Conservation (phyloP, 2,113 vertebrate species). For the Ellobius talpinus region DNA sequence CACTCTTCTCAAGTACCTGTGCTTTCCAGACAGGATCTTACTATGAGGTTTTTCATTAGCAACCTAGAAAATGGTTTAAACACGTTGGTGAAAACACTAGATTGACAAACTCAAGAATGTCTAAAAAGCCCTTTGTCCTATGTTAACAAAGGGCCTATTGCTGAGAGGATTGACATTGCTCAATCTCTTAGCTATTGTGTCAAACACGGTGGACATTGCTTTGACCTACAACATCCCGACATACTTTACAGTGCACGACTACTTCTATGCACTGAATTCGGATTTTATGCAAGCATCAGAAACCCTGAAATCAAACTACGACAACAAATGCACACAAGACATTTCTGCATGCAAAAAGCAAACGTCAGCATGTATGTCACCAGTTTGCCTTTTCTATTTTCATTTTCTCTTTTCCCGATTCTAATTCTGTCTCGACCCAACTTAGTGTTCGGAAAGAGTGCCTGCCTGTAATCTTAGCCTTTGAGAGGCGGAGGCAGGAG, state of each 20-base stretch:
- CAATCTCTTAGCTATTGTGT: no score
- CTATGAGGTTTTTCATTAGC: no score
- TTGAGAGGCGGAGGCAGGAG: not conserved
- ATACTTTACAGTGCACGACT: not conserved
- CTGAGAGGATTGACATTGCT: no score
- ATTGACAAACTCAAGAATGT: no score
- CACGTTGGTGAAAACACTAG: no score
- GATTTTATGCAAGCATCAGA: not conserved
- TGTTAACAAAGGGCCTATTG: no score
- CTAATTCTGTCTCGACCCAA: conserved; percentile 38
- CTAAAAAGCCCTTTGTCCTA: no score
- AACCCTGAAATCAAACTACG: not conserved
- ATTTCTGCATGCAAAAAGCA: not conserved
- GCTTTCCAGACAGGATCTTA: no score
- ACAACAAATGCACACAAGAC: conserved; percentile 22
- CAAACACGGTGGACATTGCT: no score
- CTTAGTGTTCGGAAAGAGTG: not conserved
- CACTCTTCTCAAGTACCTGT: no score
- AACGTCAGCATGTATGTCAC: not conserved
- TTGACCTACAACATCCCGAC: no score
- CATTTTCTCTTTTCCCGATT: not conserved
- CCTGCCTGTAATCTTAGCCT: not conserved
- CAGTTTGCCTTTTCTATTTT: not conserved
- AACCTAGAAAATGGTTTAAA: no score
- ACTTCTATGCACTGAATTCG: not conserved